A percentile compares a stretch with the other conserved stretches of the same genome.
phyloP scores from a whole-genome alignment of 1,140 invertebrate species.

The Drosophila prosaltans region DNA sequence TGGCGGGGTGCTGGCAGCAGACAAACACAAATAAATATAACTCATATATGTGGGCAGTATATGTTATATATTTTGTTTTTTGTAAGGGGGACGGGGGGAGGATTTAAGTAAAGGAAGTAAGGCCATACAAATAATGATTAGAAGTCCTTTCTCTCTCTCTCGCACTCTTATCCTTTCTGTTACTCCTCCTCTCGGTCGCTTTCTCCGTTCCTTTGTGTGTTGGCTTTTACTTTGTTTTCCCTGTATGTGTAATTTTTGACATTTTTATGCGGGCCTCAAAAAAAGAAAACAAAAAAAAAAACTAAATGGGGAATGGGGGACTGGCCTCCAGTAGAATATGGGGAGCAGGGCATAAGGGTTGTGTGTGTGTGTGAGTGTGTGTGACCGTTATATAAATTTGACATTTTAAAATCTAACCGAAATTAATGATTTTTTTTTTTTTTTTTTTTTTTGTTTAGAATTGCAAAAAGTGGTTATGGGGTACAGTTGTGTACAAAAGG shows the following conservation, averaged over 20 bases:
- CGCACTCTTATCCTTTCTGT: not conserved
- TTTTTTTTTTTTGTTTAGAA: conserved; percentile 30
- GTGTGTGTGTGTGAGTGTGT: conserved; percentile 17
- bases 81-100: not conserved
- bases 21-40: conserved; percentile 81
- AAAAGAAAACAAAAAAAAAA: conserved; percentile 38
- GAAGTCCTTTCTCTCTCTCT: conserved; percentile 50
- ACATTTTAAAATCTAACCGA: conserved; percentile 77
- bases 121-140: conserved; percentile 79
- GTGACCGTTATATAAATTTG: conserved; percentile 60
- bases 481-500: conserved; percentile 66
- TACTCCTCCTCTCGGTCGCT: not conserved
- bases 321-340: no score
- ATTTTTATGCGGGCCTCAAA: conserved; percentile 80
- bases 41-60: conserved; percentile 73
- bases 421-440: conserved; percentile 72
- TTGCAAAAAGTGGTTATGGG: conserved; percentile 13
- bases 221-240: conserved; percentile 53
- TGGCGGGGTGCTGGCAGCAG: conserved; percentile 38
- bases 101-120: conserved; percentile 31
- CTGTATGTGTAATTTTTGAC: conserved; percentile 77
- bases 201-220: conserved; percentile 21
- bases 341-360: conserved; percentile 36
- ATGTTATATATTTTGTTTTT: not conserved
- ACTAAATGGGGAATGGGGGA: not conserved